Evolutionary conservation across 2,797 vertebrate species (phyloP).

Genomic region (Cyprinodon diabolis): DNA sequence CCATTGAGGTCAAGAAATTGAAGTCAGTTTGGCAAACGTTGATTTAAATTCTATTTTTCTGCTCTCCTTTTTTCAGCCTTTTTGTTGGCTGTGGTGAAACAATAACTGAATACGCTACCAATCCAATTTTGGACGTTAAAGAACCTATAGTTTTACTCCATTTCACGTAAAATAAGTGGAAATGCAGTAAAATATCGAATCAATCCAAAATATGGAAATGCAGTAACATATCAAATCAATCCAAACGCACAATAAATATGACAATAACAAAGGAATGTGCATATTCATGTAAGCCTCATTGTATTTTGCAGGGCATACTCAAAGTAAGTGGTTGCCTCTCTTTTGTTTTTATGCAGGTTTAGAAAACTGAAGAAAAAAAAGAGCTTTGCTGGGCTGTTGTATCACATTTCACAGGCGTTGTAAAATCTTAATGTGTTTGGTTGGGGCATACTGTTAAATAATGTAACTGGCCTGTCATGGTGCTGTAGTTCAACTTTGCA

Average conservation of each 20-base stretch:
- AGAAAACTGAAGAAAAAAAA: not conserved
- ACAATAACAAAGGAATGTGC: not conserved
- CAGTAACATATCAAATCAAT: too few species aligned
- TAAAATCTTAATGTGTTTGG: constrained; percentile 72
- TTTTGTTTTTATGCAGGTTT: not conserved
- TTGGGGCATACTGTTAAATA: constrained; percentile 50
- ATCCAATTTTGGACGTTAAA: not conserved
- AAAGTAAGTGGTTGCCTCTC: not conserved
- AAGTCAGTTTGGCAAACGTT: not conserved
- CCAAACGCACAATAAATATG: too few species aligned
- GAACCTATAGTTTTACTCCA: not conserved
- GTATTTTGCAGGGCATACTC: not conserved
- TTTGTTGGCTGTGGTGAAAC: not conserved
- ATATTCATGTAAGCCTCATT: not conserved
- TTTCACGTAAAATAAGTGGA: too few species aligned
- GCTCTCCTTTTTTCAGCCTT: not conserved
- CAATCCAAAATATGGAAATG: too few species aligned
- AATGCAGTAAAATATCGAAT: too few species aligned
- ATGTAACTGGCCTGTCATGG: constrained; percentile 42
- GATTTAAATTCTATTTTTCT: not conserved
- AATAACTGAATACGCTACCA: not conserved
- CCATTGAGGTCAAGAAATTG: not conserved
- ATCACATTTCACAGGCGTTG: constrained; percentile 61
- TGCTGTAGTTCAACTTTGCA: constrained; percentile 20
- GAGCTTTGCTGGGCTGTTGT: constrained; percentile 31